These are phyloP conservation scores for Otolemur garnettii DNA, from an alignment of 2,113 vertebrate species.

Conservation along the genomic window DNA sequence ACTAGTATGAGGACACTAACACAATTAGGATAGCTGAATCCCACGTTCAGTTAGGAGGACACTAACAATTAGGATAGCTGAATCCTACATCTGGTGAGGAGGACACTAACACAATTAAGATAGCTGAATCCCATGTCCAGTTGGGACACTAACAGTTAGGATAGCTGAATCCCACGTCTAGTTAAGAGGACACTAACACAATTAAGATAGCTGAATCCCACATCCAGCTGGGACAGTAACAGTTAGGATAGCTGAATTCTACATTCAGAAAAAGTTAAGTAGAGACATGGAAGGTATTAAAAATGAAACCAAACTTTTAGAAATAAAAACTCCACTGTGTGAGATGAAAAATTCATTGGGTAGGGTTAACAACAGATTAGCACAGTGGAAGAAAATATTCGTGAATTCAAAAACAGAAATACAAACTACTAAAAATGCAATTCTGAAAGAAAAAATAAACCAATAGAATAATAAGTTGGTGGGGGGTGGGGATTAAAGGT, in stretches of 20 bases:
- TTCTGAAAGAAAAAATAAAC: neutral
- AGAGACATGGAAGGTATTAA: neutral
- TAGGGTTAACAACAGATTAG: neutral
- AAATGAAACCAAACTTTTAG: slow-evolving; percentile 14
- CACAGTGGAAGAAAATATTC: slow-evolving; percentile 14
- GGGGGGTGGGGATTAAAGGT: neutral
- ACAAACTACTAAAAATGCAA: neutral
- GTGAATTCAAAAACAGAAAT: neutral
- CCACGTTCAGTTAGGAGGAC: too few species aligned
- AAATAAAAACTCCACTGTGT: neutral
- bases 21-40: too few species aligned
- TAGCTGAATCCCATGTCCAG: too few species aligned
- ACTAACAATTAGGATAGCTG: too few species aligned
- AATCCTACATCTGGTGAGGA: too few species aligned
- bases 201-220: too few species aligned
- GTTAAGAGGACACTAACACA: too few species aligned
- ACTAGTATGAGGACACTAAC: neutral
- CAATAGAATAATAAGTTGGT: neutral
- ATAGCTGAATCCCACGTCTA: too few species aligned
- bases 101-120: too few species aligned
- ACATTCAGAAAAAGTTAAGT: neutral
- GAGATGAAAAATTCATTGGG: neutral
- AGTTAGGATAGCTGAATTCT: neutral
- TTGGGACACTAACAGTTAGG: too few species aligned
- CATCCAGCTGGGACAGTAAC: neutral